Conservation (phyloP, 1,140 invertebrate species). For the Drosophila paulistorum region DNA sequence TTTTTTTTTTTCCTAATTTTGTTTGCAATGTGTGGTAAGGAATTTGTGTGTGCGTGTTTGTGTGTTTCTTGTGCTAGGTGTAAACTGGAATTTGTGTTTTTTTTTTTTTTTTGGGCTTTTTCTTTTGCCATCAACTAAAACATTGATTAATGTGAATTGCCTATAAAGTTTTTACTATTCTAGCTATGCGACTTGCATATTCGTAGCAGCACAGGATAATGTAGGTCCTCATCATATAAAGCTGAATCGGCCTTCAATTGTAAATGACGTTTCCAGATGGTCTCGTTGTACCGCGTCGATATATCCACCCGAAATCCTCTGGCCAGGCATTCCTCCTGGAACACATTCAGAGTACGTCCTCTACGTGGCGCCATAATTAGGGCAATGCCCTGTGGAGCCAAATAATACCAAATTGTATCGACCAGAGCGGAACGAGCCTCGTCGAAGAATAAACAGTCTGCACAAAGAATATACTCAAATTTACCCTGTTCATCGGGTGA, state of each 20-base stretch:
- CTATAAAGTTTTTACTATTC: conserved; percentile 19
- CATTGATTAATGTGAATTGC: conserved; percentile 69
- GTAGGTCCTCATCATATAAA: conserved; percentile 88
- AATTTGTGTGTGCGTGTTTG: conserved; percentile 45
- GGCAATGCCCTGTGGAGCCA: conserved; percentile 87
- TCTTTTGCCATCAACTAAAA: conserved; percentile 71
- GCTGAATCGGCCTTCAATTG: conserved; percentile 84
- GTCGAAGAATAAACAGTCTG: conserved; percentile 94
- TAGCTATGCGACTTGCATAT: conserved; percentile 84
- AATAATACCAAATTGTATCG: conserved; percentile 87
- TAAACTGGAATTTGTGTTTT: conserved; percentile 71
- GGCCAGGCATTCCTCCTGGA: conserved; percentile 86
- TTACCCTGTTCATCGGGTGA: conserved; percentile 56
- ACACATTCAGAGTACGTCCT: conserved; percentile 88
- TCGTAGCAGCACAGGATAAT: conserved; percentile 87
- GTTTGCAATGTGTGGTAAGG: conserved; percentile 43
- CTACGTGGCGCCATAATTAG: conserved; percentile 91
- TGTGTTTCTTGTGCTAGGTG: conserved; percentile 55
- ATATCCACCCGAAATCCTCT: conserved; percentile 86
- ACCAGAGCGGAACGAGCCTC: conserved; percentile 89
- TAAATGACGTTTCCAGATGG: conserved; percentile 88
- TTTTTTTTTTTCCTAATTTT: conserved; percentile 15
- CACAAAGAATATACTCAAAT: conserved; percentile 90
- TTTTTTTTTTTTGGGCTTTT: background rate
- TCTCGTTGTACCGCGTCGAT: conserved; percentile 86